Base-by-base conservation (phyloP, 2,888 invertebrate species). In the Hypena proboscidalis region DNA sequence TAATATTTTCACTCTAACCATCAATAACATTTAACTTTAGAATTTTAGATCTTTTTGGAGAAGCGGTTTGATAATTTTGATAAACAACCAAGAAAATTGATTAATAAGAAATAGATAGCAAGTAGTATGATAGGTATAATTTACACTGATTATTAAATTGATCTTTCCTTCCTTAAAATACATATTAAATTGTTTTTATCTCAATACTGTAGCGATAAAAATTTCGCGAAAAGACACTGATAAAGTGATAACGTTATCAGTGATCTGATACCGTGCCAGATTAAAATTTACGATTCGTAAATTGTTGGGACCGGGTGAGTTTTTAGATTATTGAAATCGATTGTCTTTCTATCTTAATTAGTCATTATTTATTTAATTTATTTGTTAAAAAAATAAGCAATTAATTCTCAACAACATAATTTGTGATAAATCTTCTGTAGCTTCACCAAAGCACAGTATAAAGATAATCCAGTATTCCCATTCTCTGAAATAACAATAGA, bases 151-250 rank as follows among this genome's bases (percentile, higher is more conserved):
- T 43, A 45, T 8, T 31, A 26, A 29, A 45, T 39, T 27, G 10
- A 17, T 33, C 25, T 55, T 55, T 58, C 46, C 44, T 55, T 51
- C 37, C 37, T 34, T 35, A 31, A 42, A 35, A 20, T 32, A 36
- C 15, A 36, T 40, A 44, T 37, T 37, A 31, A 17, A 26, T 29
- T 20, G 20, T 26, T 14, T 57, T 21, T 62, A 65, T 60, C 51
- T 32, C 32, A 42, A 51, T 51, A 48, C 49, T 45, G 54, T 13
- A 43, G 8, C 38, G 61, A 65, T 65, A 54, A 55, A 27, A 10
- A 38, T 51, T 52, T 58, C 8, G 43, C 55, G 31, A 55, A 61
- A 58, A 49, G 38, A 49, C n/a, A n/a, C n/a, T 34, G 27, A 58
- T 29, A 51, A 30, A 31, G 15, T 42, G 51, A 58, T 63, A 58